These are phyloP conservation scores for Nettapus auritus DNA, from an alignment of 2,113 vertebrate genomes.

Conservation along the genomic window DNA sequence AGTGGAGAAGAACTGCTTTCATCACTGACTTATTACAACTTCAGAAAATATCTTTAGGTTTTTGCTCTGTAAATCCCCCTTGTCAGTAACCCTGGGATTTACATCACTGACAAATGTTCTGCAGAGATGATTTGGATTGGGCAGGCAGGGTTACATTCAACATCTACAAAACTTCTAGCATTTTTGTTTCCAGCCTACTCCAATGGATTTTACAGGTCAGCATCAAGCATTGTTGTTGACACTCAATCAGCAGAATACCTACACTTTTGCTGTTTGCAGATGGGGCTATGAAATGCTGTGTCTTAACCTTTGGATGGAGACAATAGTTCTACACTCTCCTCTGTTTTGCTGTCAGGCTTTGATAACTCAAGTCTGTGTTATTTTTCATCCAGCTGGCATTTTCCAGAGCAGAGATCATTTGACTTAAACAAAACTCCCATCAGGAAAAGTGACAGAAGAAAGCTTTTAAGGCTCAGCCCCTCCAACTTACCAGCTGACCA, in stretches of 20 bases:
- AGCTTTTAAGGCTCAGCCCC: neutral
- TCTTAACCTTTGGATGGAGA: neutral
- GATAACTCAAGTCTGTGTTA: neutral
- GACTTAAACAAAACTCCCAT: neutral
- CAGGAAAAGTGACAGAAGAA: neutral
- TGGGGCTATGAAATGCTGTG: neutral
- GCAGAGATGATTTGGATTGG: neutral
- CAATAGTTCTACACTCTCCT: neutral
- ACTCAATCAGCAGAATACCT: neutral
- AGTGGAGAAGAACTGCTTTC: neutral
- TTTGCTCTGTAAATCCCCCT: neutral
- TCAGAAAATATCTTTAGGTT: neutral
- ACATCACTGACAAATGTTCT: neutral
- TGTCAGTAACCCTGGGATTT: neutral
- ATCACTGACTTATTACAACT: neutral
- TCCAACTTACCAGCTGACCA: neutral
- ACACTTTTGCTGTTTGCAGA: neutral
- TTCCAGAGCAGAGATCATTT: neutral
- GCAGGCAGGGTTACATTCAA: neutral
- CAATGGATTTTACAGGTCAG: neutral
- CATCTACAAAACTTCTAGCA: neutral
- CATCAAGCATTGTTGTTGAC: neutral
- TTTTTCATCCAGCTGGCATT: neutral
- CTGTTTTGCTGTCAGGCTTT: neutral
- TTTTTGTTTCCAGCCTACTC: neutral